Evolutionary conservation across 2,797 vertebrate genomes (phyloP).

Genomic region (Muscicapa striata): DNA sequence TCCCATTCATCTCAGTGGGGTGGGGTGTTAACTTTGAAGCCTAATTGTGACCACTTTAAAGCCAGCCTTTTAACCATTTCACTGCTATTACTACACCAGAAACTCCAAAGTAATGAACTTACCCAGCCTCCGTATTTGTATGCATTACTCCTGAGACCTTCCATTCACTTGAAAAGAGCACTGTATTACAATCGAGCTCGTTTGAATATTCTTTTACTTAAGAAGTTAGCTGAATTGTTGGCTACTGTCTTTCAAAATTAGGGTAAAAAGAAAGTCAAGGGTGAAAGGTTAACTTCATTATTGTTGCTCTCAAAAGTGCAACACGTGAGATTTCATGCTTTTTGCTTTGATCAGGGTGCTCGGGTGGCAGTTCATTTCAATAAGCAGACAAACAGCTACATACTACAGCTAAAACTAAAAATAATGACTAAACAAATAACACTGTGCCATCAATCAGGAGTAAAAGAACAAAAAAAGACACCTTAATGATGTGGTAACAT

Average conservation of each 20-base stretch:
- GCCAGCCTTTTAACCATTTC: slow-evolving; percentile 70
- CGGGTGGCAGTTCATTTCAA: background rate
- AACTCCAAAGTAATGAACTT: slow-evolving; percentile 68
- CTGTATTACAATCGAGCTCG: slow-evolving; percentile 47
- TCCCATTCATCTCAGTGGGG: slow-evolving; percentile 72
- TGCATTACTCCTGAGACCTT: slow-evolving; percentile 1
- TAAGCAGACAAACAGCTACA: background rate
- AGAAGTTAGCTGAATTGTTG: slow-evolving; percentile 33
- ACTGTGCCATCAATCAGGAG: background rate
- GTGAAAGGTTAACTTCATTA: slow-evolving; percentile 56
- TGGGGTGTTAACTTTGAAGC: slow-evolving; percentile 75
- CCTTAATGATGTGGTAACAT: background rate
- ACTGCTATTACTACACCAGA: slow-evolving; percentile 9
- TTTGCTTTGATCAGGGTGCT: slow-evolving; percentile 22
- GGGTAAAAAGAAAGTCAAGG: slow-evolving; percentile 50
- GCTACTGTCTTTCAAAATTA: slow-evolving; percentile 59
- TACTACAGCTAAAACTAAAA: background rate
- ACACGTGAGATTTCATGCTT: slow-evolving; percentile 16
- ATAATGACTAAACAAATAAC: background rate
- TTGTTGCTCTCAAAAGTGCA: slow-evolving; percentile 26
- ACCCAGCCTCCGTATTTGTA: slow-evolving; percentile 31
- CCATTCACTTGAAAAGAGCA: slow-evolving; percentile 38
- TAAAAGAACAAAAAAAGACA: background rate
- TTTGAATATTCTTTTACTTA: slow-evolving; percentile 59
- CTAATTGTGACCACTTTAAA: slow-evolving; percentile 68